Evolutionary conservation across 2,888 invertebrate genomes (phyloP).

Genomic region (Campoplex capitator): DNA sequence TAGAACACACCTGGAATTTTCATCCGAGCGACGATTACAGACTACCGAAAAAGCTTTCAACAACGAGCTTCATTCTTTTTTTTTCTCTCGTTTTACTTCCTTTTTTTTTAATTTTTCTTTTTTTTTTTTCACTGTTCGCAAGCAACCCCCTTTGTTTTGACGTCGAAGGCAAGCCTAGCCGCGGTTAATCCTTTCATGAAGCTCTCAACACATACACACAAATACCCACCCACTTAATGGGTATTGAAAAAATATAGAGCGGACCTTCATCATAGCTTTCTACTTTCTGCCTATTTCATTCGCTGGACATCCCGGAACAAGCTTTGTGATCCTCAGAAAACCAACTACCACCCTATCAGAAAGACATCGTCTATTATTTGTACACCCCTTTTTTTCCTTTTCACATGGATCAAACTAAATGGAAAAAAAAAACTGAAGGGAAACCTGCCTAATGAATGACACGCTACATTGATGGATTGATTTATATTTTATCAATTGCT

Average conservation of each 20-base stretch:
- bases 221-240: slow-evolving; percentile 5
- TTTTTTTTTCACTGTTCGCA: slow-evolving; percentile 14
- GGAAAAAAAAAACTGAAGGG: too few species aligned
- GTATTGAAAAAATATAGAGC: slow-evolving; percentile 18
- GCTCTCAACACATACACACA: slow-evolving; percentile 1
- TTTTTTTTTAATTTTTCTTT: slow-evolving; percentile 2
- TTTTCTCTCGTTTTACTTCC: slow-evolving; percentile 9
- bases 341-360: background rate
- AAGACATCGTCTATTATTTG: too few species aligned
- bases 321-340: slow-evolving; percentile 44
- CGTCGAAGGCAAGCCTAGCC: slow-evolving; percentile 51
- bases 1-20: slow-evolving; percentile 34
- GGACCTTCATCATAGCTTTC: background rate
- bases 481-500: too few species aligned
- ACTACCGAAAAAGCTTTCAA: slow-evolving; percentile 46
- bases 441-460: too few species aligned
- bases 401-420: too few species aligned
- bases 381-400: too few species aligned
- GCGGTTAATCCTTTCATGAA: slow-evolving; percentile 61
- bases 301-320: background rate
- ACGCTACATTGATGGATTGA: too few species aligned
- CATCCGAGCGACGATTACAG: slow-evolving; percentile 56
- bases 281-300: slow-evolving; percentile 36
- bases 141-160: slow-evolving; percentile 49
- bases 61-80: slow-evolving; percentile 32